Percentiles rank a stretch among this genome's conserved stretches.
Conservation (phyloP, 2,888 invertebrate species). For the Hedychridium roseum region DNA sequence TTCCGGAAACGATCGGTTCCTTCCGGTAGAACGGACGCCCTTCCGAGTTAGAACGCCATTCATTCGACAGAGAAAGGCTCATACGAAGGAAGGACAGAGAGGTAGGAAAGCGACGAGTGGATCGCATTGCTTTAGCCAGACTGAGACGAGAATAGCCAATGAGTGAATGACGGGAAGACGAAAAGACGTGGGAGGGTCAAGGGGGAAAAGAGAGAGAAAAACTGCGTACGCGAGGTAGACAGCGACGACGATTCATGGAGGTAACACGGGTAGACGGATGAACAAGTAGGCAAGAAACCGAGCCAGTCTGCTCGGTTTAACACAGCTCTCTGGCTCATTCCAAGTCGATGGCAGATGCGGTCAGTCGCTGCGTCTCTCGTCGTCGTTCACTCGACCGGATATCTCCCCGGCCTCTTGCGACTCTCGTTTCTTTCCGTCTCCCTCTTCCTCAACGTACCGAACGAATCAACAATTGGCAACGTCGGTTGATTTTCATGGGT, state of each 20-base stretch:
- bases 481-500: constrained; percentile 19
- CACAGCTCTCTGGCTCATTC: constrained; percentile 28
- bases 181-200: constrained; percentile 1
- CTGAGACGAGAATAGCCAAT: neutral
- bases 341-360: constrained; percentile 45
- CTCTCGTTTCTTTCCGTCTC: too few species aligned
- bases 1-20: constrained; percentile 37
- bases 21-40: constrained; percentile 37
- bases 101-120: constrained; percentile 9
- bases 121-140: constrained; percentile 11
- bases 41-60: constrained; percentile 44
- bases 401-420: constrained; percentile 19
- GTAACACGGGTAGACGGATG: neutral
- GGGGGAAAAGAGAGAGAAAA: constrained; percentile 11
- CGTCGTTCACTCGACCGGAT: constrained; percentile 37
- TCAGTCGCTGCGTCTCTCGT: constrained; percentile 45
- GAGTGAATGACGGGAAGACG: constrained; percentile 19
- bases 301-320: constrained; percentile 20
- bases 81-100: constrained; percentile 9
- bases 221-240: constrained; percentile 30
- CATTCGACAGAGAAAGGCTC: constrained; percentile 39
- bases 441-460: too few species aligned
- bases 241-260: constrained; percentile 24
- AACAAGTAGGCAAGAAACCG: constrained; percentile 2
- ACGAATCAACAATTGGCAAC: constrained; percentile 15